phyloP scores from a whole-genome alignment of 2,797 vertebrate species.

The Argya squamiceps region DNA sequence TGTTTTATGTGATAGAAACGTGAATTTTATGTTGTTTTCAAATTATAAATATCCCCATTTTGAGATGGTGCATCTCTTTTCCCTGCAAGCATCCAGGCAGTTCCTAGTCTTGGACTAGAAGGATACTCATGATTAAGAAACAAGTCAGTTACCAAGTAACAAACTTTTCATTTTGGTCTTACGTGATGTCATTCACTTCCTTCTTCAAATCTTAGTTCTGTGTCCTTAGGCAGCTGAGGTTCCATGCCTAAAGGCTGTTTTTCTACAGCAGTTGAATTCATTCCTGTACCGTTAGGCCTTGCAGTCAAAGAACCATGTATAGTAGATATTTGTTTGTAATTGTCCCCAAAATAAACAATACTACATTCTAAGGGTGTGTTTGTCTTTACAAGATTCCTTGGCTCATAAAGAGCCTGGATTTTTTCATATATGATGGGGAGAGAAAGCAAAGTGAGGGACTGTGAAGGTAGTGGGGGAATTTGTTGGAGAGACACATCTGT shows the following conservation, averaged over 20 bases:
- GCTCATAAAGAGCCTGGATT: background rate
- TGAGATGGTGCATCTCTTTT: background rate
- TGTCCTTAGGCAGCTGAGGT: background rate
- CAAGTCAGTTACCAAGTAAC: background rate
- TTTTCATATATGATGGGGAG: background rate
- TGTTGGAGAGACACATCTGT: background rate
- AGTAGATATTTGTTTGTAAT: background rate
- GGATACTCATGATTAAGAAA: background rate
- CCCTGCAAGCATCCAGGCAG: background rate
- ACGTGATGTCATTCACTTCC: background rate
- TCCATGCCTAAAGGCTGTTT: background rate
- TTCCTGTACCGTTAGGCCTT: background rate
- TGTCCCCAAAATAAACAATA: background rate
- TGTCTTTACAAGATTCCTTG: background rate
- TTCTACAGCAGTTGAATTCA: background rate
- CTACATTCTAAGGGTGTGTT: fast-evolving
- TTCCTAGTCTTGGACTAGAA: background rate
- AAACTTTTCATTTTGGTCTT: background rate
- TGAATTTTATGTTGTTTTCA: background rate
- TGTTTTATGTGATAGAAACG: background rate
- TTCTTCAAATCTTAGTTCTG: background rate
- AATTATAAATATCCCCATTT: background rate
- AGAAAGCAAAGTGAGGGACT: background rate
- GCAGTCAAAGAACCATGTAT: background rate
- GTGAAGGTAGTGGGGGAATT: background rate